These are phyloP conservation scores for Gobionotothen gibberifrons DNA, from an alignment of 2,797 vertebrate species.

Conservation along the genomic window DNA sequence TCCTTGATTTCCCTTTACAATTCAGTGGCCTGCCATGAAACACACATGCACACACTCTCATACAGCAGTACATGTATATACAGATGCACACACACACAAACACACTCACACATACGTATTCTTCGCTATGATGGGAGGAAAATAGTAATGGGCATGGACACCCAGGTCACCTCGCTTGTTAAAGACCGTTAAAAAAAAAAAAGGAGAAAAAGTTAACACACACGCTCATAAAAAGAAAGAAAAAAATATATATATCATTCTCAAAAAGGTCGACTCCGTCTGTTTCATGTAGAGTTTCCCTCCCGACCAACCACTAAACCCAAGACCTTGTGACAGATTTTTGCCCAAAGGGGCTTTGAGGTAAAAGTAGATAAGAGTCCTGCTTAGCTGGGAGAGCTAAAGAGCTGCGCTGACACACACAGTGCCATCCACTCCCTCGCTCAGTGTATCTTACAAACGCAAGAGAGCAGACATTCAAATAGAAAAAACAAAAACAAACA, in stretches of 20 bases:
- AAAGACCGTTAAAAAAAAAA: slow-evolving; percentile 80
- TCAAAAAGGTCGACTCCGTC: slow-evolving; percentile 74
- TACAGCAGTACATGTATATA: slow-evolving; percentile 71
- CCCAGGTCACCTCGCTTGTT: slow-evolving; percentile 89
- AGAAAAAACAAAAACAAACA: slow-evolving; percentile 77
- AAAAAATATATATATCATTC: slow-evolving; percentile 83
- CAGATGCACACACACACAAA: slow-evolving; percentile 43
- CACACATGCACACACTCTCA: slow-evolving; percentile 52
- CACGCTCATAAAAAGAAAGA: slow-evolving; percentile 86
- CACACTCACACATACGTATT: slow-evolving; percentile 68
- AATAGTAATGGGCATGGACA: slow-evolving; percentile 86
- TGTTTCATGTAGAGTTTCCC: slow-evolving; percentile 68
- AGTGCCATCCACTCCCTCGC: slow-evolving; percentile 85
- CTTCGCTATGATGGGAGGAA: slow-evolving; percentile 79
- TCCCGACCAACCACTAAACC: slow-evolving; percentile 84
- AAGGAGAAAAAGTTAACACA: slow-evolving; percentile 90
- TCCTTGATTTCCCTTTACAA: slow-evolving; percentile 93
- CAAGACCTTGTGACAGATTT: slow-evolving; percentile 87
- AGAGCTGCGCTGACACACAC: slow-evolving; percentile 83
- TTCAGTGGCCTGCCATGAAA: slow-evolving; percentile 88
- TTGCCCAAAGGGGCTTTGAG: slow-evolving; percentile 92
- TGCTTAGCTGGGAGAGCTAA: slow-evolving; percentile 84
- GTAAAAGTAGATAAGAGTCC: slow-evolving; percentile 95
- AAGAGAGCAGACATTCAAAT: slow-evolving; percentile 81
- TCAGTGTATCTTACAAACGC: slow-evolving; percentile 89